Conservation (phyloP, 2,113 vertebrate species). For the Brachypteracias leptosomus region DNA sequence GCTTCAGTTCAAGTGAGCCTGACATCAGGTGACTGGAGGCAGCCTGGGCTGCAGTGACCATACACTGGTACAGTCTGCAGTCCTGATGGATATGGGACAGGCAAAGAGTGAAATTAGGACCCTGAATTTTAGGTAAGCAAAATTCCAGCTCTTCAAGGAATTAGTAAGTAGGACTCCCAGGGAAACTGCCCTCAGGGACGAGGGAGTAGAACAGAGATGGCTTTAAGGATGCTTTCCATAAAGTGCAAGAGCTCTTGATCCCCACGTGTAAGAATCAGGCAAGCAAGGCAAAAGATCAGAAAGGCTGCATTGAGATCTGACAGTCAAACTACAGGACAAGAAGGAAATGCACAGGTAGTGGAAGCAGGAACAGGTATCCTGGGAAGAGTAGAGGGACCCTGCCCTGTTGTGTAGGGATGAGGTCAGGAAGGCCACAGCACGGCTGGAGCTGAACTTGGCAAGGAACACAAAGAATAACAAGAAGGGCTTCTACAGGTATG, state of each 20-base stretch:
- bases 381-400: not conserved
- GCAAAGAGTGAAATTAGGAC: not conserved
- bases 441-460: not conserved
- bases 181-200: not conserved
- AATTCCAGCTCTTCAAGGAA: not conserved
- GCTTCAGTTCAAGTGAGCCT: not conserved
- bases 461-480: not conserved
- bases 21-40: not conserved
- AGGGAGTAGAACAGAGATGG: not conserved
- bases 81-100: not conserved
- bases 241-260: not conserved
- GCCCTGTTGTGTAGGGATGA: not conserved
- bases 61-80: not conserved
- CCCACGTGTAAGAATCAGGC: not conserved
- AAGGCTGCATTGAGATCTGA: not conserved
- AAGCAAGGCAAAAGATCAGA: not conserved
- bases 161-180: not conserved
- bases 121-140: not conserved
- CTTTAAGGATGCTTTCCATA: not conserved
- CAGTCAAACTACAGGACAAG: not conserved
- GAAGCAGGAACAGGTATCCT: not conserved
- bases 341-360: not conserved
- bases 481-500: not conserved
- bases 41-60: not conserved
- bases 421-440: not conserved